These are phyloP conservation scores for Rapana venosa DNA, from an alignment of 2,888 invertebrate genomes.

Conservation along the genomic window DNA sequence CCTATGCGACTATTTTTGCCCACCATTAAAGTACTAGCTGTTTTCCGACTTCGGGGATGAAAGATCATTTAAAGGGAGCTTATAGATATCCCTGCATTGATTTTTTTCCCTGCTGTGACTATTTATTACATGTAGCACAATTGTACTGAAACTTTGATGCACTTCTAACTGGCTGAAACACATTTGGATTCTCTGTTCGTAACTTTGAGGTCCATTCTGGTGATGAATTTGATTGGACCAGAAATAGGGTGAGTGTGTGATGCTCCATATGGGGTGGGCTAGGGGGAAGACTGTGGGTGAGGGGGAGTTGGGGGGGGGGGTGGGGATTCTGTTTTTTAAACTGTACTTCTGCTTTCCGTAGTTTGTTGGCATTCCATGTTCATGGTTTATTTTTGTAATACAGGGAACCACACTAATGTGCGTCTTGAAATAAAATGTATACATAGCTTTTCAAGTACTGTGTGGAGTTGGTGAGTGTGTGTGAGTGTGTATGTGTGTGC, in stretches of 20 bases:
- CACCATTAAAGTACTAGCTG: no score
- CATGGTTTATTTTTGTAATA: not conserved
- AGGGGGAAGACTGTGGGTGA: not conserved
- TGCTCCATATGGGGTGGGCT: no score
- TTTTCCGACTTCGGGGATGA: no score
- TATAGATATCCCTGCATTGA: no score
- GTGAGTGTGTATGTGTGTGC: not conserved
- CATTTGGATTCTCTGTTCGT: not conserved
- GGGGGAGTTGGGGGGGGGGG: not conserved
- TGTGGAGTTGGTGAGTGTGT: not conserved
- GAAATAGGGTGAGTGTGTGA: not conserved
- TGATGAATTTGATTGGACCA: not conserved
- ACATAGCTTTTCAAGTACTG: conserved; percentile 6
- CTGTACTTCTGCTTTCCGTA: not conserved
- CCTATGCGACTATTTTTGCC: no score
- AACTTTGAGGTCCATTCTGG: not conserved
- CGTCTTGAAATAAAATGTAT: conserved; percentile 30
- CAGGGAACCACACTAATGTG: conserved; percentile 30
- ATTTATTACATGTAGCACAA: not conserved
- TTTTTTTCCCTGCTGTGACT: no score
- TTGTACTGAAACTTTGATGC: not conserved
- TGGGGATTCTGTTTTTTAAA: not conserved
- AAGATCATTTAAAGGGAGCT: no score
- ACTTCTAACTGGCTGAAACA: not conserved
- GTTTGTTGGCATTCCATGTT: conserved; percentile 36